phyloP scores from a whole-genome alignment of 2,888 invertebrate species.

The Nomada hirtipes region DNA sequence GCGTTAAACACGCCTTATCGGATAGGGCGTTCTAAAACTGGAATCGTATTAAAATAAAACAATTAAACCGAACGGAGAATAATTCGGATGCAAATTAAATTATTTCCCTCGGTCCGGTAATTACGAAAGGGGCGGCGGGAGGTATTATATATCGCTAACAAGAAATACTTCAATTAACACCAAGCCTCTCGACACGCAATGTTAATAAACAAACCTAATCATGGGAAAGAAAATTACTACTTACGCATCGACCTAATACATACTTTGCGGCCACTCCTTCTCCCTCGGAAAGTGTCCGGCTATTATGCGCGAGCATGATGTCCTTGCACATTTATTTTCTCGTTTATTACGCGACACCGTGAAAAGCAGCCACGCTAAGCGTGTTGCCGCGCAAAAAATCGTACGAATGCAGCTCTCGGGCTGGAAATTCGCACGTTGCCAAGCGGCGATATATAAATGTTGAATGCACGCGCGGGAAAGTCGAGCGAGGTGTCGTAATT shows the following conservation, averaged over 20 bases:
- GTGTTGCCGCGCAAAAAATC: background rate
- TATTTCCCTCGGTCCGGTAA: background rate
- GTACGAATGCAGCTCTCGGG: background rate
- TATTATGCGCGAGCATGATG: background rate
- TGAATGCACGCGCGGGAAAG: conserved; percentile 18
- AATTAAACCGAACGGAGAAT: background rate
- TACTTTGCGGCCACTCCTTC: background rate
- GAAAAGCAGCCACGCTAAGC: background rate
- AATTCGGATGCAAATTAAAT: background rate
- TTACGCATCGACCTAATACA: too few relatives aligned
- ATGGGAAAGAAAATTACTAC: too few relatives aligned
- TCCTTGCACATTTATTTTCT: conserved; percentile 19
- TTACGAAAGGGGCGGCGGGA: too few relatives aligned
- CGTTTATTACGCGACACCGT: background rate
- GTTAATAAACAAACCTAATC: too few relatives aligned
- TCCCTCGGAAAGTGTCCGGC: background rate
- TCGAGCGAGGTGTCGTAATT: conserved; percentile 36
- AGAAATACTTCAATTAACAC: too few relatives aligned
- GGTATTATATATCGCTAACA: too few relatives aligned
- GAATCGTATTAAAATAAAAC: background rate
- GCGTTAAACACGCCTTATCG: too few relatives aligned
- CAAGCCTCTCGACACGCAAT: too few relatives aligned
- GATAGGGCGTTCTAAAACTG: too few relatives aligned
- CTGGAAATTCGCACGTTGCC: conserved; percentile 17
- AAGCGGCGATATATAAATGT: conserved; percentile 22